Conservation (phyloP, 2,888 invertebrate species). For the Pyrochroa serraticornis region DNA sequence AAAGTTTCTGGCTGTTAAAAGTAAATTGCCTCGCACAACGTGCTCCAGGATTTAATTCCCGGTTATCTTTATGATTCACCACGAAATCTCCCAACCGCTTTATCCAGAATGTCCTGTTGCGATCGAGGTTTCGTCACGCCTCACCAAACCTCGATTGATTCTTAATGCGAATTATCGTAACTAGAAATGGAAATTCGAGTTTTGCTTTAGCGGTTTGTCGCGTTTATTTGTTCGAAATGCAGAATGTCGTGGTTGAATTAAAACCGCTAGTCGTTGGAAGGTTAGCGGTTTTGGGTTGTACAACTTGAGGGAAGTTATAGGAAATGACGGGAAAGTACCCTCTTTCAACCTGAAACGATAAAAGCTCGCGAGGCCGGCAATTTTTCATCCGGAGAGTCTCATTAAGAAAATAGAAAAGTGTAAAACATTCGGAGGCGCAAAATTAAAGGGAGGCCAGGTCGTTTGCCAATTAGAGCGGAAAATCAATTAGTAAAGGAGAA, state of each 20-base stretch:
- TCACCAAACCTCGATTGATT: no score
- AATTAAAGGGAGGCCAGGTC: not conserved
- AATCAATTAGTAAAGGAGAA: constrained; percentile 10
- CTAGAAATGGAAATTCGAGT: not conserved
- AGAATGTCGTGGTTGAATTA: constrained; percentile 1
- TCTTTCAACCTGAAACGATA: not conserved
- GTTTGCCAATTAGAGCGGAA: constrained; percentile 9
- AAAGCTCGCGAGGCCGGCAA: not conserved
- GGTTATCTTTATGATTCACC: no score
- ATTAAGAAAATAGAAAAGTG: constrained; percentile 3
- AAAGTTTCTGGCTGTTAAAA: not conserved
- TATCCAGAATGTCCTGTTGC: no score
- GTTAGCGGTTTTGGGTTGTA: not conserved
- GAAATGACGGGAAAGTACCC: constrained; percentile 6
- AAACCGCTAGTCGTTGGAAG: constrained; percentile 1
- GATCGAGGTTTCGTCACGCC: no score
- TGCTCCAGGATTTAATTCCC: no score
- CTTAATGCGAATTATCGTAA: no score
- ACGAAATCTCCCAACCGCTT: no score
- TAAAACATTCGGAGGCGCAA: not conserved
- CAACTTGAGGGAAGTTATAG: constrained; percentile 7
- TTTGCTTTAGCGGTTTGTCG: not conserved
- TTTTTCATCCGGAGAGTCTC: constrained; percentile 9
- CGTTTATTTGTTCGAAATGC: not conserved
- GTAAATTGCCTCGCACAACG: no score